A percentile compares a stretch with the other conserved stretches of the same genome.
Evolutionary conservation across 2,888 invertebrate genomes (phyloP).

Genomic region (Mythimna vitellina): DNA sequence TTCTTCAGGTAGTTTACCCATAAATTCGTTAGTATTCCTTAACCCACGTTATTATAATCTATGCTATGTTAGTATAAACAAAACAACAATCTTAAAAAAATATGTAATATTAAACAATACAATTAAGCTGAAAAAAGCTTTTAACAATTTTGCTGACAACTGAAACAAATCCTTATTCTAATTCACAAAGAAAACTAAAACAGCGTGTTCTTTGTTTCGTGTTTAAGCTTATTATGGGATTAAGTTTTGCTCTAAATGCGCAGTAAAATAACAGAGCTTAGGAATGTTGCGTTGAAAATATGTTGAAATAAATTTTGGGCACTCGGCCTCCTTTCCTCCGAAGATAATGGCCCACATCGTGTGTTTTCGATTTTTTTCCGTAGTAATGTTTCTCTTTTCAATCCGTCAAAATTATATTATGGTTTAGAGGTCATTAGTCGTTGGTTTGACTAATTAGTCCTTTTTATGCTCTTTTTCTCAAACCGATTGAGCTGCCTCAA

Average conservation of each 20-base stretch:
- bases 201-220: conserved; percentile 24
- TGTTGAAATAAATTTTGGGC: conserved; percentile 58
- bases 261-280: conserved; percentile 54
- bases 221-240: conserved; percentile 49
- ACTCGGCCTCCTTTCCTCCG: conserved; percentile 58
- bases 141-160: not conserved
- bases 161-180: conserved; percentile 16
- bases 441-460: conserved; percentile 28
- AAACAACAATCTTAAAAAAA: no score
- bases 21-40: no score
- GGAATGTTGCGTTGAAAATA: conserved; percentile 45
- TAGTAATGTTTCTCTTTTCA: conserved; percentile 53
- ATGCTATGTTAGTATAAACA: no score
- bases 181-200: conserved; percentile 32
- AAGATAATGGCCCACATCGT: conserved; percentile 68
- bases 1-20: no score
- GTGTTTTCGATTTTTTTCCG: conserved; percentile 61
- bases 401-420: conserved; percentile 32
- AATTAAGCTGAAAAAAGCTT: not conserved
- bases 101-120: no score
- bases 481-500: no score
- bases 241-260: conserved; percentile 41
- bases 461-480: no score
- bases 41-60: no score
- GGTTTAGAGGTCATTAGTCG: conserved; percentile 5